A percentile compares a stretch with the other conserved stretches of the same genome.
These are phyloP conservation scores for Mechanitis mazaeus DNA, from an alignment of 2,888 invertebrate genomes.

Conservation along the genomic window DNA sequence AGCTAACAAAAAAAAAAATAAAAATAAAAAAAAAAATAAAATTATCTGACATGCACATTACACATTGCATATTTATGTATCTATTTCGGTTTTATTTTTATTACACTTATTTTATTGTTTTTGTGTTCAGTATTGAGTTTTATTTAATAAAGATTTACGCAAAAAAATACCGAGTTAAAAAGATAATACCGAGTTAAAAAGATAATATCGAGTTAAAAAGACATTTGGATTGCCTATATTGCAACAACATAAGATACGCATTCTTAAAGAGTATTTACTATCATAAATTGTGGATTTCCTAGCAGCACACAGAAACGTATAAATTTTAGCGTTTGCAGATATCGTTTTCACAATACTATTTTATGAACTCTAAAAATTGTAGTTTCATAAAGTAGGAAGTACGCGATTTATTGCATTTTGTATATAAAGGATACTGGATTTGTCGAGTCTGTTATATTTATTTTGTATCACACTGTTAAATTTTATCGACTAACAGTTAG, in stretches of 20 bases:
- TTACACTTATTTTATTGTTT: too few relatives aligned
- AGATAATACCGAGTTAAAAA: not conserved
- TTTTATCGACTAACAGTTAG: too few relatives aligned
- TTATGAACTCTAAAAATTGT: slow-evolving; percentile 31
- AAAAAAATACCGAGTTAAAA: not conserved
- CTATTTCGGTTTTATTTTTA: too few relatives aligned
- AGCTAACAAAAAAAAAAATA: too few relatives aligned
- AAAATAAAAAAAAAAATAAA: too few relatives aligned
- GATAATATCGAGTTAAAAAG: not conserved
- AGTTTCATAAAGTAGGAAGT: slow-evolving; percentile 25
- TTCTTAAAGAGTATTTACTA: slow-evolving; percentile 11
- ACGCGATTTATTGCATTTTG: not conserved
- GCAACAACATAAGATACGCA: slow-evolving; percentile 13
- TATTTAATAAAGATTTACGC: not conserved
- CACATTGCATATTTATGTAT: too few relatives aligned
- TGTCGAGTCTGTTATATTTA: too few relatives aligned
- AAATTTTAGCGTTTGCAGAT: slow-evolving; percentile 30
- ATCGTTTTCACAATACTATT: slow-evolving; percentile 28
- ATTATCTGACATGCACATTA: too few relatives aligned
- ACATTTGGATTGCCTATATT: not conserved
- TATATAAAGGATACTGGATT: not conserved
- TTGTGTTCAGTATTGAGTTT: not conserved
- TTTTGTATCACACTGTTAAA: too few relatives aligned
- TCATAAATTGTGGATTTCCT: slow-evolving; percentile 22
- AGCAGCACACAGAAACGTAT: slow-evolving; percentile 25